These are phyloP conservation scores for Amphimallon solstitiale DNA, from an alignment of 2,888 invertebrate species.

Conservation along the genomic window DNA sequence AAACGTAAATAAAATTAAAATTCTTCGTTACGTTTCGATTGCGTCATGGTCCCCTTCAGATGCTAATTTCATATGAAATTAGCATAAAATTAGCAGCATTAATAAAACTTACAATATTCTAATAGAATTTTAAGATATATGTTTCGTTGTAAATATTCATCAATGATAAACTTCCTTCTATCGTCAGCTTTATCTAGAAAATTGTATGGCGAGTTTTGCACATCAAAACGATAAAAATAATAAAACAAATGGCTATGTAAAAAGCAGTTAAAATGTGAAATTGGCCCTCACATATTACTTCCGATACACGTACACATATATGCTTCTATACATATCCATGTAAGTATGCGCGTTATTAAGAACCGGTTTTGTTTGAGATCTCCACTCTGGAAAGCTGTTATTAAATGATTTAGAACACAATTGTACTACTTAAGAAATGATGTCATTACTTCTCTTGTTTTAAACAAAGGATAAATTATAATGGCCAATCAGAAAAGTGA, in stretches of 20 bases:
- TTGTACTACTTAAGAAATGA: constrained; percentile 60
- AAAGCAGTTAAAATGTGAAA: background rate
- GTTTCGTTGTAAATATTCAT: too few relatives aligned
- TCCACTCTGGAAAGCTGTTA: constrained; percentile 55
- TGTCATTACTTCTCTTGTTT: constrained; percentile 55
- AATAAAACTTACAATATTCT: too few relatives aligned
- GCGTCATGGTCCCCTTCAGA: too few relatives aligned
- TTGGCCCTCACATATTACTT: constrained; percentile 1
- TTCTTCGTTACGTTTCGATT: too few relatives aligned
- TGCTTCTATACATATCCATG: background rate
- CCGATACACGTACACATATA: too few relatives aligned
- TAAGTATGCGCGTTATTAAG: constrained; percentile 52
- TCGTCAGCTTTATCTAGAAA: too few relatives aligned
- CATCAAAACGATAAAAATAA: background rate
- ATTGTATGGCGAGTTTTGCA: too few relatives aligned
- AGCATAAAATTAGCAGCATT: too few relatives aligned
- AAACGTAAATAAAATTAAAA: too few relatives aligned
- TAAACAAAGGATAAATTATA: constrained; percentile 47
- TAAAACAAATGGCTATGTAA: background rate
- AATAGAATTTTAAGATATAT: too few relatives aligned
- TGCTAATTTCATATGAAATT: too few relatives aligned
- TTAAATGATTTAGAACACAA: constrained; percentile 59
- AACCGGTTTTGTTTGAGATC: constrained; percentile 53
- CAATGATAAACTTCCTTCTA: too few relatives aligned
- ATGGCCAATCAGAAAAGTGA: constrained; percentile 42